Conservation (phyloP, 2,113 vertebrate genomes). For the Passer domesticus region DNA sequence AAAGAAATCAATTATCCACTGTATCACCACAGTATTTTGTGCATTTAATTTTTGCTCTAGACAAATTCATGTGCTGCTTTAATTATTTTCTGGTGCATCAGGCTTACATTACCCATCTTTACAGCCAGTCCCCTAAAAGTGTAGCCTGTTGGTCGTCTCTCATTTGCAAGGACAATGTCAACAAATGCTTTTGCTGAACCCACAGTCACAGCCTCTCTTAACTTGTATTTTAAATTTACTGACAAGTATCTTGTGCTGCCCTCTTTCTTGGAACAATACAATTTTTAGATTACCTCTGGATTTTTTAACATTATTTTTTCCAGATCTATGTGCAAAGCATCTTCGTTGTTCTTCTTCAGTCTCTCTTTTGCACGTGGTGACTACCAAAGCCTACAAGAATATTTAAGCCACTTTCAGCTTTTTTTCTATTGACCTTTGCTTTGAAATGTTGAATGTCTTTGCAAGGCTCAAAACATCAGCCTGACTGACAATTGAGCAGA, state of each 20-base stretch:
- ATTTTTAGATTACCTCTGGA: neutral
- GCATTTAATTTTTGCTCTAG: neutral
- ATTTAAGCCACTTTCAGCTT: neutral
- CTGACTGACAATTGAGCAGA: neutral
- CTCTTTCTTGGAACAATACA: neutral
- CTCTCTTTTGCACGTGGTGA: neutral
- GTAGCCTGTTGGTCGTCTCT: neutral
- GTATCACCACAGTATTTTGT: neutral
- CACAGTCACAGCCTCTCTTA: neutral
- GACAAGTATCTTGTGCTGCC: neutral
- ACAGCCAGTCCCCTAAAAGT: neutral
- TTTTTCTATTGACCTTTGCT: neutral
- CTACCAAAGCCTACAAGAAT: neutral
- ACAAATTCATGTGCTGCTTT: neutral
- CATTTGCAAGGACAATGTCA: neutral
- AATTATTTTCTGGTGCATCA: neutral
- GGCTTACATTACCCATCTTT: neutral
- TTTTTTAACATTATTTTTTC: neutral
- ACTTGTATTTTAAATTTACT: neutral
- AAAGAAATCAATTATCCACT: neutral
- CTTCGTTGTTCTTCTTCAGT: neutral
- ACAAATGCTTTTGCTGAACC: neutral
- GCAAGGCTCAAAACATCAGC: neutral
- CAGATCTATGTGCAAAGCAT: neutral
- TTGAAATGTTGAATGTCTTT: neutral